These are phyloP conservation scores for Eonycteris spelaea DNA, from an alignment of 2,113 vertebrate genomes.

Conservation along the genomic window DNA sequence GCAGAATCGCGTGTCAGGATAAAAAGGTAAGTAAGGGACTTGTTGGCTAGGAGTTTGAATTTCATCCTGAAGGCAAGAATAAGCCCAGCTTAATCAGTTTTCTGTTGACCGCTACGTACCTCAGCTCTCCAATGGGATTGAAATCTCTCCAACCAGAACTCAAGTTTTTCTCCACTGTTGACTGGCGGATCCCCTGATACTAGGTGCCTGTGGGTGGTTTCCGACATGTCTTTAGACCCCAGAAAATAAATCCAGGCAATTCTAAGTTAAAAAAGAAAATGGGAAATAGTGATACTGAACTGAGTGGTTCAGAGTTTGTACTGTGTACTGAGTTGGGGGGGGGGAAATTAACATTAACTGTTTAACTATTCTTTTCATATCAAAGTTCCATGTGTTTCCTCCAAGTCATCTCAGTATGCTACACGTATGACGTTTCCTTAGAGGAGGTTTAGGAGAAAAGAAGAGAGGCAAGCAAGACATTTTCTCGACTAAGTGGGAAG, in stretches of 20 bases:
- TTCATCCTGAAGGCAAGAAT: not conserved
- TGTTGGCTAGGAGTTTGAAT: not conserved
- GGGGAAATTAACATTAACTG: not conserved
- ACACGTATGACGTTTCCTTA: not conserved
- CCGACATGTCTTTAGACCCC: not conserved
- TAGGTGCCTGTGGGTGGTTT: not conserved
- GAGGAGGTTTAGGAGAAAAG: not conserved
- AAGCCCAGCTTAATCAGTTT: not conserved
- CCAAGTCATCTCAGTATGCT: not conserved
- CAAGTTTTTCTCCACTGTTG: not conserved
- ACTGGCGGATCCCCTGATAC: accelerated
- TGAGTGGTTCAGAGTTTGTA: not conserved
- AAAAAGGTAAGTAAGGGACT: not conserved
- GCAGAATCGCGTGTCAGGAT: not conserved
- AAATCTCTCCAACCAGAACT: not conserved
- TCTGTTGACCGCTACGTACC: accelerated
- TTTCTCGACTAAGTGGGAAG: not conserved
- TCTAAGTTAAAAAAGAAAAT: not conserved
- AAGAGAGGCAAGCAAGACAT: not conserved
- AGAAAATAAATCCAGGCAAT: not conserved
- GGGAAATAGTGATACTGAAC: not conserved
- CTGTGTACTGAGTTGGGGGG: not conserved
- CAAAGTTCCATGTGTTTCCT: not conserved
- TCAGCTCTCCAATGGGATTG: not conserved
- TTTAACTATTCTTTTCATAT: not conserved